Base-by-base conservation (phyloP, 2,113 vertebrate genomes). In the Hypanus sabinus region DNA sequence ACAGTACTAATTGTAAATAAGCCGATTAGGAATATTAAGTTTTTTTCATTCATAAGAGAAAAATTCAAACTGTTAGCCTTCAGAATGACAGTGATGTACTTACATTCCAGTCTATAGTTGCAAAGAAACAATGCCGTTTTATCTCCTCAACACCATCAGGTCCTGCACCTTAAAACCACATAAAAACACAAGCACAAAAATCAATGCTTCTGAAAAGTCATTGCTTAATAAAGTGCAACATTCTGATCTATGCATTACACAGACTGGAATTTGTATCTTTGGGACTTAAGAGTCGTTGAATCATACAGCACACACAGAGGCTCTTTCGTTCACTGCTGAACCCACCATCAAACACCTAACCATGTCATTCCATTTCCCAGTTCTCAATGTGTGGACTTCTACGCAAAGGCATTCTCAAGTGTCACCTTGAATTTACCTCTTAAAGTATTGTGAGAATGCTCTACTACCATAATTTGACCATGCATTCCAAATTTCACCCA, bases 81-180 rank as follows among this genome's bases (percentile, higher is more conserved):
- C 38, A 71, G 38, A 55, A 75, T 46, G 16, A 6, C 11, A 73
- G 76, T 62, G 27, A 62, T 10, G 0, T 83, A 97, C 98, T 98
- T 95, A 99, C 98, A 0, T 98, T 98, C 98, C 98, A 99, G 96
- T 99, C 98, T 94, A 98, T 97, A 12, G 97, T 98, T 87, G 96
- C 96, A 95, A 99, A 99, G 96, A 99, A 99, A 71, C 97, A 97
- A 75, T 99, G 98, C 2, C 98, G 97, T 94, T 99, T 99, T 94
- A 99, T 98, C 96, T 99, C 98, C 96, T 99, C 98, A 65, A 99
- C 97, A 92, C 98, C 98, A 2, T 99, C 98, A 0, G 97, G 96
- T 88, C 98, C 98, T 38, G 98, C 98, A 94, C 98, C 98, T 99
- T 96, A 57, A 12, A 93, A 95, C 5, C 95, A 12, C 93, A 38